A percentile compares a stretch with the other conserved stretches of the same genome.
Conservation (phyloP, 1,140 invertebrate genomes). For the Drosophila murphyi region DNA sequence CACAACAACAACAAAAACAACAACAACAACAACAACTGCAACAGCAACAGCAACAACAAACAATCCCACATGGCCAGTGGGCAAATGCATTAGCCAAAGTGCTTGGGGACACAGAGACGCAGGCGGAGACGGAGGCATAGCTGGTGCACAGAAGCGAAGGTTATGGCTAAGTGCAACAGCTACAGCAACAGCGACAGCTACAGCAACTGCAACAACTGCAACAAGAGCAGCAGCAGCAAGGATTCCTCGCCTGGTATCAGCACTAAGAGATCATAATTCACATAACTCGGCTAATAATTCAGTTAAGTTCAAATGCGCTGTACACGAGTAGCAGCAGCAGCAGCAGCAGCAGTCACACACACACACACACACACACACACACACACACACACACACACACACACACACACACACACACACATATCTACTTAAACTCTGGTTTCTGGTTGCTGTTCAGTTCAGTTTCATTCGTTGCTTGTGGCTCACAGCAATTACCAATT, state of each 20-base stretch:
- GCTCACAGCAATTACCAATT: too few species aligned
- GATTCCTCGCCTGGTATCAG: constrained; percentile 54
- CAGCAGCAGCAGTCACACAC: constrained; percentile 17
- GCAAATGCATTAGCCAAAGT: constrained; percentile 82
- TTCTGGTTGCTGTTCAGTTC: too few species aligned
- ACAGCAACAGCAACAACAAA: constrained; percentile 29
- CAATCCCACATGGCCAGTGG: constrained; percentile 80
- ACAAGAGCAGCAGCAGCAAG: constrained; percentile 29
- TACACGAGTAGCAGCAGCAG: constrained; percentile 49
- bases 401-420: too few species aligned
- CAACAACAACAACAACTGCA: constrained; percentile 27
- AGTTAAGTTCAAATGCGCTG: constrained; percentile 80
- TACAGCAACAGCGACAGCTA: constrained; percentile 4
- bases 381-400: neutral
- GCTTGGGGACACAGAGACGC: constrained; percentile 32
- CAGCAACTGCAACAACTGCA: constrained; percentile 4
- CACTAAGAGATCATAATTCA: constrained; percentile 83
- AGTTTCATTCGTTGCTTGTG: too few species aligned
- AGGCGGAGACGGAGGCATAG: neutral
- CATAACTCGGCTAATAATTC: constrained; percentile 82
- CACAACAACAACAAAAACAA: constrained; percentile 15
- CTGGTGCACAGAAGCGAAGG: constrained; percentile 10
- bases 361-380: constrained; percentile 8
- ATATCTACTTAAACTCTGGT: too few species aligned
- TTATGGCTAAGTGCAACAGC: constrained; percentile 33